A percentile compares a stretch with the other conserved stretches of the same genome.
Evolutionary conservation across 2,113 vertebrate genomes (phyloP).

Genomic region (Mesitornis unicolor): DNA sequence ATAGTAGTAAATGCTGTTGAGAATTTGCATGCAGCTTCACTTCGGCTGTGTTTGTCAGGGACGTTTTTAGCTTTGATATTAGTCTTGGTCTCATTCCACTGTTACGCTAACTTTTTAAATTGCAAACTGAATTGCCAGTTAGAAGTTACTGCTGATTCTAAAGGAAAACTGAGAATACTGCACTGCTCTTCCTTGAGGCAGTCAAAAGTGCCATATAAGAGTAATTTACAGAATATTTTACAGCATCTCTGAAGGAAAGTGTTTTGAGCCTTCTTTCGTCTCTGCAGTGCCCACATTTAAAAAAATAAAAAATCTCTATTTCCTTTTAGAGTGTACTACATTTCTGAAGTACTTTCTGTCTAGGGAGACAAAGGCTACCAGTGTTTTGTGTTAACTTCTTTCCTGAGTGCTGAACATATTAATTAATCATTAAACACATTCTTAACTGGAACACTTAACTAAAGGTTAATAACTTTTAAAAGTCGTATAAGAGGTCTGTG

Average conservation of each 20-base stretch:
- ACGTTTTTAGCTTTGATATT: neutral
- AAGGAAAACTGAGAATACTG: neutral
- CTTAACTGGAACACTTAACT: neutral
- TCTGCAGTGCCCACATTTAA: neutral
- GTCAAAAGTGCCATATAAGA: neutral
- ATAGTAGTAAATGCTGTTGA: neutral
- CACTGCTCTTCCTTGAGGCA: neutral
- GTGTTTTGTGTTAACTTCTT: neutral
- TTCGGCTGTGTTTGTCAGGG: neutral
- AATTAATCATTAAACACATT: slow-evolving; percentile 46
- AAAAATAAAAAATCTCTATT: neutral
- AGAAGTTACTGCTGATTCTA: neutral
- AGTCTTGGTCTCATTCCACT: neutral
- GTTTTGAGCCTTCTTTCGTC: neutral
- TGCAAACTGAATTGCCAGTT: neutral
- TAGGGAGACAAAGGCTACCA: neutral
- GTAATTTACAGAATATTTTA: neutral
- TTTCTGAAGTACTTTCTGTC: neutral
- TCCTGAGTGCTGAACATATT: neutral
- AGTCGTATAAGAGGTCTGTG: neutral
- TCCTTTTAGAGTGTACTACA: neutral
- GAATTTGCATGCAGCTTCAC: neutral
- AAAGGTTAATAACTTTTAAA: slow-evolving; percentile 12
- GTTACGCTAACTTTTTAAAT: neutral
- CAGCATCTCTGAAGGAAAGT: neutral